Percentiles rank a stretch among this genome's conserved stretches.
These are phyloP conservation scores for Paracentrotus lividus DNA, from an alignment of 53 echinoderm and acorn worm genomes.

Conservation along the genomic window DNA sequence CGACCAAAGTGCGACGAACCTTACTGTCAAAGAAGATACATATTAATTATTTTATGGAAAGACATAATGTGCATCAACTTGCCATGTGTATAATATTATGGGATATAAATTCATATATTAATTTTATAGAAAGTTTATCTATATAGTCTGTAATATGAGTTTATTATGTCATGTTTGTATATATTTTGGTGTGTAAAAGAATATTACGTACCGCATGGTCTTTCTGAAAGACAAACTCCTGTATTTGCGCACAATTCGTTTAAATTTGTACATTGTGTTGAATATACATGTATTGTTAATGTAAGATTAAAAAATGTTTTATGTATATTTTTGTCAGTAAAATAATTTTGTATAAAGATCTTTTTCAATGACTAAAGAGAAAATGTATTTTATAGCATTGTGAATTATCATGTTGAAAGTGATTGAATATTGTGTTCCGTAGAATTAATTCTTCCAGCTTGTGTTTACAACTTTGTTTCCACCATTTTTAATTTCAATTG, in stretches of 20 bases:
- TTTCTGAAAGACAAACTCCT: background rate
- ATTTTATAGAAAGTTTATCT: background rate
- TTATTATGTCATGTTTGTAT: background rate
- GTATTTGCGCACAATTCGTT: background rate
- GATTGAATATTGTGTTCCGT: background rate
- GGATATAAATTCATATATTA: background rate
- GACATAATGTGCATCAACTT: background rate
- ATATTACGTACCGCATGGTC: background rate
- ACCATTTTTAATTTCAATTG: background rate
- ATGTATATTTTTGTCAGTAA: background rate
- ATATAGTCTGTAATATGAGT: background rate
- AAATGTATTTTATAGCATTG: background rate
- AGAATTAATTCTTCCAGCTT: background rate
- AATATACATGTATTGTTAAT: background rate
- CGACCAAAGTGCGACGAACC: too few relatives aligned
- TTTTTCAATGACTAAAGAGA: background rate
- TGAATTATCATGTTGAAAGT: background rate
- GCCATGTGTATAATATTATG: background rate
- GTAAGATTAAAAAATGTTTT: background rate
- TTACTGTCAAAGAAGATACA: too few relatives aligned
- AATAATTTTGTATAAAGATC: background rate
- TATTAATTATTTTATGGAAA: too few relatives aligned
- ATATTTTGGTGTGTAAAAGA: slow-evolving; percentile 4
- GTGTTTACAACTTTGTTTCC: background rate
- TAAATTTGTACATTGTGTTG: background rate